These are phyloP conservation scores for Limanda limanda DNA, from an alignment of 2,113 vertebrate species.

Conservation along the genomic window DNA sequence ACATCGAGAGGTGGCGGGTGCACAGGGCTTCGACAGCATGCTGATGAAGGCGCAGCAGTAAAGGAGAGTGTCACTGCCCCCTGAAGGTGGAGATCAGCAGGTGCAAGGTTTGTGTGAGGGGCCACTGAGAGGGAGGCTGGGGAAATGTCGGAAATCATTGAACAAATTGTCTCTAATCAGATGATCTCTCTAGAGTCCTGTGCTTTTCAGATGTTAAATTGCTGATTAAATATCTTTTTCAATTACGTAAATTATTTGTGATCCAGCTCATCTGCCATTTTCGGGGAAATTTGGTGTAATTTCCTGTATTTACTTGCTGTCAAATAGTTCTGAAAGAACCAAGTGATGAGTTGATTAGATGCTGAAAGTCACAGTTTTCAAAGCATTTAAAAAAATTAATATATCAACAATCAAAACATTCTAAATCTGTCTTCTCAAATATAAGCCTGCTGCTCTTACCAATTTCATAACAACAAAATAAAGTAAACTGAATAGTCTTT, in stretches of 20 bases:
- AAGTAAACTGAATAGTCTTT: not conserved
- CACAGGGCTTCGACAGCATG: constrained; percentile 42
- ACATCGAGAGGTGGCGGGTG: constrained; percentile 21
- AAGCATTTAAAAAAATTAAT: not conserved
- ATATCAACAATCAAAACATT: not conserved
- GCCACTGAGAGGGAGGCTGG: not conserved
- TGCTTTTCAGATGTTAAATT: too few relatives aligned
- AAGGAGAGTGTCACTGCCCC: constrained; percentile 76
- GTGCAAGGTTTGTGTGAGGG: constrained; percentile 31
- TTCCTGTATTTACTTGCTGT: not conserved
- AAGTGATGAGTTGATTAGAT: too few relatives aligned
- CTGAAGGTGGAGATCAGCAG: constrained; percentile 57
- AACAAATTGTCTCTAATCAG: not conserved
- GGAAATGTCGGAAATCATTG: constrained; percentile 4
- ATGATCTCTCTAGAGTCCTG: not conserved
- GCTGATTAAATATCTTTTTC: too few relatives aligned
- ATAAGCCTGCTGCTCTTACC: not conserved
- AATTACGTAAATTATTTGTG: not conserved
- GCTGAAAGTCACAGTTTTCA: too few relatives aligned
- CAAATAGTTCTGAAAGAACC: not conserved
- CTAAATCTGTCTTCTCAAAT: not conserved
- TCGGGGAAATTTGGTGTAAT: not conserved
- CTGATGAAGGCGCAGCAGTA: constrained; percentile 48
- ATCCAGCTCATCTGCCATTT: not conserved
- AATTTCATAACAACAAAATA: not conserved